A percentile compares a stretch with the other conserved stretches of the same genome.
Evolutionary conservation across 2,888 invertebrate genomes (phyloP).

Genomic region (Pyralis farinalis): DNA sequence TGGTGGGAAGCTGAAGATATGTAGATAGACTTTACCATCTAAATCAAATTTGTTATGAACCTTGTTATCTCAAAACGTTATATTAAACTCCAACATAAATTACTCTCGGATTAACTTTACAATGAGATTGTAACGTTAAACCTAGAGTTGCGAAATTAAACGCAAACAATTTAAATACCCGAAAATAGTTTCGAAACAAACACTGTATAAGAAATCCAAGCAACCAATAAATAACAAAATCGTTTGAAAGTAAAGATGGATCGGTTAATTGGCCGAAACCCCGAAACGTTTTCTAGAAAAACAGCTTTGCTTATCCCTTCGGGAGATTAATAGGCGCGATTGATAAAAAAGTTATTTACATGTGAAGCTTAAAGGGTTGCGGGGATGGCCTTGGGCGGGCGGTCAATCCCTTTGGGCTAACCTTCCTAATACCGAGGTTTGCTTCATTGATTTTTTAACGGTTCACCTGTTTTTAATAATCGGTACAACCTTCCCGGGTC

Average conservation of each 20-base stretch:
- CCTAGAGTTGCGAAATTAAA: no score
- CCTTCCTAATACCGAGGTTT: conserved; percentile 3
- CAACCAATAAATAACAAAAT: background rate
- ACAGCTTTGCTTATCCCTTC: conserved; percentile 2
- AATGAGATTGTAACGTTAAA: no score
- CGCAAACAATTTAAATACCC: no score
- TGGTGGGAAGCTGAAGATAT: no score
- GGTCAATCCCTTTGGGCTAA: background rate
- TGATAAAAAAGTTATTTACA: conserved; percentile 12
- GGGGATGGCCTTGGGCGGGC: background rate
- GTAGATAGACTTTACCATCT: no score
- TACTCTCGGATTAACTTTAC: no score
- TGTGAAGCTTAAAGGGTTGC: conserved; percentile 8
- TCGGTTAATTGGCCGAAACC: conserved; percentile 7
- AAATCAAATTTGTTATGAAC: no score
- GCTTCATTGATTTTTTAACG: conserved; percentile 11
- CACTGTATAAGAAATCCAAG: no score
- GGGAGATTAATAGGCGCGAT: conserved; percentile 10
- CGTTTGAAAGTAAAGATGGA: background rate
- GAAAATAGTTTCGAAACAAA: no score
- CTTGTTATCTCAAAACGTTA: no score
- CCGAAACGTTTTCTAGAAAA: conserved; percentile 7
- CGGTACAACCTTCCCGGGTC: no score
- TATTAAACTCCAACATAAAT: no score
- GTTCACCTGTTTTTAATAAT: conserved; percentile 9